These are phyloP conservation scores for Cephus nigrinus DNA, from an alignment of 2,888 invertebrate genomes.

Conservation along the genomic window DNA sequence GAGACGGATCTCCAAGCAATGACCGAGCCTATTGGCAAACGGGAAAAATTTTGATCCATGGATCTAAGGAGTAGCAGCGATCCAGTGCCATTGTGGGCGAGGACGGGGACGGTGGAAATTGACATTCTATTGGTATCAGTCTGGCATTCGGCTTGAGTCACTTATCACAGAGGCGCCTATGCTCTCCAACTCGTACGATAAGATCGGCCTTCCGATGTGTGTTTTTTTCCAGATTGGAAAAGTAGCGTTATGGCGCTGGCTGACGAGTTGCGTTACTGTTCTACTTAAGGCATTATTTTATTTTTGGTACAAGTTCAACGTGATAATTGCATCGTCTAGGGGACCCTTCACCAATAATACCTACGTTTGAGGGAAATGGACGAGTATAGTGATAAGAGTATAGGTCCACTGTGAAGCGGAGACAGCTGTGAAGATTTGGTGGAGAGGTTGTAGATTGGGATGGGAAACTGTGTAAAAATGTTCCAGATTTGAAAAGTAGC, in stretches of 20 bases:
- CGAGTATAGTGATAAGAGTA: too few relatives aligned
- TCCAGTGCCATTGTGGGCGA: background rate
- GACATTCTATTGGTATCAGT: conserved; percentile 22
- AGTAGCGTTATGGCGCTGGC: background rate
- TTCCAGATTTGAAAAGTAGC: background rate
- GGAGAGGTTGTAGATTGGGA: too few relatives aligned
- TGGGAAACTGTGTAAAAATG: too few relatives aligned
- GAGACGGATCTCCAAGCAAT: background rate
- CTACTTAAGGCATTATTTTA: conserved; percentile 38
- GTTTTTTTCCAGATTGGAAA: background rate
- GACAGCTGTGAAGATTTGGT: too few relatives aligned
- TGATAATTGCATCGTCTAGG: conserved; percentile 20
- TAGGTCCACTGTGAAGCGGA: too few relatives aligned
- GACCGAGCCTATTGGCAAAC: background rate
- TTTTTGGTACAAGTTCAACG: conserved; percentile 31
- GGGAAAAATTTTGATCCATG: too few relatives aligned
- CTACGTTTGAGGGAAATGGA: too few relatives aligned
- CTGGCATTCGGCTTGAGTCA: conserved; percentile 27
- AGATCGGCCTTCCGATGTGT: conserved; percentile 21
- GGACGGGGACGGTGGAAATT: background rate
- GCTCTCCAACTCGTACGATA: conserved; percentile 21
- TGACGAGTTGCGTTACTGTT: conserved; percentile 8
- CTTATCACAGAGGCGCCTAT: conserved; percentile 24
- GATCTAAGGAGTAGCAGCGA: too few relatives aligned
- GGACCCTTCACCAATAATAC: background rate